These are phyloP conservation scores for Manacus vitellinus DNA, from an alignment of 2,113 vertebrate genomes.

Conservation along the genomic window DNA sequence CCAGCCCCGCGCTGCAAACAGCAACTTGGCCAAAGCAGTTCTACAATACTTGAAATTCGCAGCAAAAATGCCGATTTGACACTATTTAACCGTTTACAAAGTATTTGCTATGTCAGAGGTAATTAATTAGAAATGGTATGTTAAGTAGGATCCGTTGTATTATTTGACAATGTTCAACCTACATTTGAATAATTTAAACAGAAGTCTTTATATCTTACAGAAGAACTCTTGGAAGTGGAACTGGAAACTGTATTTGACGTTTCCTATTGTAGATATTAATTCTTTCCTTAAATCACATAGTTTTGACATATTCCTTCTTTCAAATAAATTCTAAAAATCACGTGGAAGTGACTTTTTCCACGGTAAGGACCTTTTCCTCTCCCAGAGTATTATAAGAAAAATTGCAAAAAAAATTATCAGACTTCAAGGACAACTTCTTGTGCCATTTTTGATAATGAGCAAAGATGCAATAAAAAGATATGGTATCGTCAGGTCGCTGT, in stretches of 20 bases:
- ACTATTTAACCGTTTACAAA: conserved; percentile 54
- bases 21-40: neutral
- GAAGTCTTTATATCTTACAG: neutral
- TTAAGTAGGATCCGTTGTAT: neutral
- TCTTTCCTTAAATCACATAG: conserved; percentile 2
- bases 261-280: conserved; percentile 37
- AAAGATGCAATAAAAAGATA: neutral
- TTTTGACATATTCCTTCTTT: neutral
- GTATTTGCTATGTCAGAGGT: conserved; percentile 15
- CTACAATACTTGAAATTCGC: conserved; percentile 75
- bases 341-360: conserved; percentile 16
- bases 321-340: neutral
- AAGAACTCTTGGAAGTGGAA: conserved; percentile 33
- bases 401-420: neutral
- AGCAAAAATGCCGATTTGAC: neutral
- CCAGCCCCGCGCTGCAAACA: neutral
- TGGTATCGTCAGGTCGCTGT: neutral
- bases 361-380: neutral
- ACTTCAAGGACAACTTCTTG: neutral
- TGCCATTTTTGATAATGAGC: neutral
- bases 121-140: neutral
- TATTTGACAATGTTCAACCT: conserved; percentile 48
- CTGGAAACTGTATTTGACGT: conserved; percentile 49
- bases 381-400: neutral
- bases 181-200: conserved; percentile 66